A percentile compares a stretch with the other conserved stretches of the same genome.
These are phyloP conservation scores for Pantherophis vulpinus DNA, from an alignment of 2,797 vertebrate species.

Conservation along the genomic window DNA sequence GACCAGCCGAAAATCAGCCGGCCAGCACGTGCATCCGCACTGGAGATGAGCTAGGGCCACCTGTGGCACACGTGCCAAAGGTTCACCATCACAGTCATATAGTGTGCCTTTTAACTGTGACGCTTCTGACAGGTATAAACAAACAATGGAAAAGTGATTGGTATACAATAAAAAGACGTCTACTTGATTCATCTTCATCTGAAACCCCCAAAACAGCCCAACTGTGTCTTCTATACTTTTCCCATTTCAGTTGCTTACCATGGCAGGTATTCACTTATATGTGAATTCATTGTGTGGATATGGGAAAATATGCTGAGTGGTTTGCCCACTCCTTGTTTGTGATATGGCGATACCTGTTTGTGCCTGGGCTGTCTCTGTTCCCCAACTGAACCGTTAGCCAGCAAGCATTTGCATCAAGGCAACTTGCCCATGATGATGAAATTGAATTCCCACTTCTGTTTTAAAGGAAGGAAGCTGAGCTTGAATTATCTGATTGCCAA, in stretches of 20 bases:
- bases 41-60: too few relatives aligned
- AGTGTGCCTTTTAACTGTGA: not conserved
- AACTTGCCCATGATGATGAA: not conserved
- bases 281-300: not conserved
- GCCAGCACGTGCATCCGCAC: rapidly evolving
- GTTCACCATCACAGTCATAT: not conserved
- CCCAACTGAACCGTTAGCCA: not conserved
- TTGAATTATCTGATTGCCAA: not conserved
- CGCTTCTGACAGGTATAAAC: too few relatives aligned
- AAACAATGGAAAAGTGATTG: not conserved
- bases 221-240: not conserved
- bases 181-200: not conserved
- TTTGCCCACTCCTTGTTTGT: not conserved
- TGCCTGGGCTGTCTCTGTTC: not conserved
- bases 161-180: not conserved
- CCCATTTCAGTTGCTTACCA: not conserved
- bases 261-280: not conserved
- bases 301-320: not conserved
- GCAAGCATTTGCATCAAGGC: not conserved
- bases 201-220: not conserved
- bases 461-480: not conserved
- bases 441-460: not conserved
- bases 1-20: too few relatives aligned
- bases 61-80: too few relatives aligned
- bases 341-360: not conserved